These are phyloP conservation scores for Drosophila algonquin DNA, from an alignment of 2,888 invertebrate genomes.

Conservation along the genomic window DNA sequence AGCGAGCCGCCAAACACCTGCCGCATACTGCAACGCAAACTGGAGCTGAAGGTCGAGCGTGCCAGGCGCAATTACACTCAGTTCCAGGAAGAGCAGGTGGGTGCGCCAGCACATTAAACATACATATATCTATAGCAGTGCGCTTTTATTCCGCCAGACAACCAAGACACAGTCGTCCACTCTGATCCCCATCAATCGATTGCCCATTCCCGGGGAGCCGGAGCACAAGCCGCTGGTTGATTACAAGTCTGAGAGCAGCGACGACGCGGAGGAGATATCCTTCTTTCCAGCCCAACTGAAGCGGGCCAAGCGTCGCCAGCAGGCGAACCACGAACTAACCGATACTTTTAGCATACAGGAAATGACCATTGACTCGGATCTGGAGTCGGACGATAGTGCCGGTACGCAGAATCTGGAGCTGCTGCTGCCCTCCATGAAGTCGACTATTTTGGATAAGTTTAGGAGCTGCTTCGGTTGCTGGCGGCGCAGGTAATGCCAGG, in stretches of 20 bases:
- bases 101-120: neutral
- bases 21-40: constrained; percentile 83
- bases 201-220: constrained; percentile 82
- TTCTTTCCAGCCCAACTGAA: constrained; percentile 82
- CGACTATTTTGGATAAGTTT: constrained; percentile 75
- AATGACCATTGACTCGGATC: constrained; percentile 84
- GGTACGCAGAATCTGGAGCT: constrained; percentile 83
- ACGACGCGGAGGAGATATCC: constrained; percentile 83
- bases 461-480: constrained; percentile 76
- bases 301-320: constrained; percentile 70
- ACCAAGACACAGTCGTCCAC: constrained; percentile 82
- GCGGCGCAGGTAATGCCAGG: constrained; percentile 68
- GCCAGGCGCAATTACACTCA: constrained; percentile 83
- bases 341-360: constrained; percentile 84
- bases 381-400: constrained; percentile 83
- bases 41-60: constrained; percentile 84
- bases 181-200: constrained; percentile 83
- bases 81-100: constrained; percentile 80
- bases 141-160: constrained; percentile 54
- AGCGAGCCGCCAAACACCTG: constrained; percentile 82
- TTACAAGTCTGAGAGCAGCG: constrained; percentile 83
- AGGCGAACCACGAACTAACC: constrained; percentile 79
- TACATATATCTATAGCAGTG: neutral
- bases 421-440: constrained; percentile 80
- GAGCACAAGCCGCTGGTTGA: constrained; percentile 83